Evolutionary conservation across 2,888 invertebrate genomes (phyloP).

Genomic region (Drosophila acutilabella): DNA sequence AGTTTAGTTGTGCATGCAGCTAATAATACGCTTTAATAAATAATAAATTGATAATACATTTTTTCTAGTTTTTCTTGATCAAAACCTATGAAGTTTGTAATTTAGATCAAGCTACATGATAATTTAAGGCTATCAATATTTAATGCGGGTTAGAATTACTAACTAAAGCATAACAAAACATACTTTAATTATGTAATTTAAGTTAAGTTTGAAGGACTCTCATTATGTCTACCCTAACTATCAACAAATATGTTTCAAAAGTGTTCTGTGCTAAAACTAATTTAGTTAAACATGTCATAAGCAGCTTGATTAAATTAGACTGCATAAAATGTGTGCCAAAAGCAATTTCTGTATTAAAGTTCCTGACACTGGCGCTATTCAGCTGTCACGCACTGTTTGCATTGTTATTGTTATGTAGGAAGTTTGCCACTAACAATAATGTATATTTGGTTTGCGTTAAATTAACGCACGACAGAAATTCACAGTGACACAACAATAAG

Average conservation of each 20-base stretch:
- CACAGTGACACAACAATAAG: slow-evolving; percentile 26
- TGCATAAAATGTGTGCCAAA: background rate
- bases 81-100: slow-evolving; percentile 1
- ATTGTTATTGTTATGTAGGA: slow-evolving; percentile 9
- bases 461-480: slow-evolving; percentile 29
- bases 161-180: background rate
- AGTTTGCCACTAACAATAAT: background rate
- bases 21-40: slow-evolving; percentile 32
- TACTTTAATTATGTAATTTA: no score
- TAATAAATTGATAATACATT: no score
- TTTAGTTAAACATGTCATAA: background rate
- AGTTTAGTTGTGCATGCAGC: slow-evolving; percentile 47
- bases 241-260: no score
- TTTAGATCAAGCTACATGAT: slow-evolving; percentile 13
- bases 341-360: background rate
- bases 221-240: no score
- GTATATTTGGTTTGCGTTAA: slow-evolving; percentile 12
- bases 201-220: no score
- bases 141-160: slow-evolving; percentile 16
- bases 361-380: background rate
- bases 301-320: background rate
- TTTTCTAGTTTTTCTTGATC: slow-evolving; percentile 2
- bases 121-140: slow-evolving; percentile 26
- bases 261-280: background rate
- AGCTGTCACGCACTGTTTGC: slow-evolving; percentile 11